Percentiles rank a stretch among this genome's conserved stretches.
These are phyloP conservation scores for Corbicula japonica DNA, from an alignment of 2,888 invertebrate species.

Conservation along the genomic window DNA sequence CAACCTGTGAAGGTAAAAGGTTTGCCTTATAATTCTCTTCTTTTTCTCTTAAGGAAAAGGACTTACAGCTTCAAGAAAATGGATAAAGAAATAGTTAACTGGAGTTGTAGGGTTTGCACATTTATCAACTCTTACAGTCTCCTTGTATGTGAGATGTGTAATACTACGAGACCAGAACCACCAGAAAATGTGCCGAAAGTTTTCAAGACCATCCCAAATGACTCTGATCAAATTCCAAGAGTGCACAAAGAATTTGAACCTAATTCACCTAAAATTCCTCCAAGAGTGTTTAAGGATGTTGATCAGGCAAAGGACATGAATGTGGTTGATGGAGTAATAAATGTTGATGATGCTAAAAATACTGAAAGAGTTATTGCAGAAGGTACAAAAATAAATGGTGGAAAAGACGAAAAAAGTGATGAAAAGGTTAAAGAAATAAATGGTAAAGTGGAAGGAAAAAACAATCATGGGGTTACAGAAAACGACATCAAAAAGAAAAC, in stretches of 20 bases:
- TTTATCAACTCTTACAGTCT: constrained; percentile 92
- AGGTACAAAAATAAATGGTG: constrained; percentile 8
- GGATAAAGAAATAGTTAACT: constrained; percentile 83
- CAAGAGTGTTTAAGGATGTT: constrained; percentile 34
- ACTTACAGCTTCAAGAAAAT: neutral
- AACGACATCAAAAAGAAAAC: constrained; percentile 5
- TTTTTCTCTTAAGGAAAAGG: no score
- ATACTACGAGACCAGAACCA: constrained; percentile 86
- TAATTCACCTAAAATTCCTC: constrained; percentile 16
- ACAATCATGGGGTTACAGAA: neutral
- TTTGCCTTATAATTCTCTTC: no score
- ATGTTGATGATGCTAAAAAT: neutral
- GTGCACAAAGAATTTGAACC: no score
- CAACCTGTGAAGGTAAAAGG: no score
- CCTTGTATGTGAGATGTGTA: constrained; percentile 94
- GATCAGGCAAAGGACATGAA: neutral
- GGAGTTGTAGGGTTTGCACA: constrained; percentile 96
- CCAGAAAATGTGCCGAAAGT: constrained; percentile 11
- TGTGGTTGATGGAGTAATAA: neutral
- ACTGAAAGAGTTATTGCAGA: neutral
- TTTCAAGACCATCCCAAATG: constrained; percentile 1
- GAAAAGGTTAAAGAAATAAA: neutral
- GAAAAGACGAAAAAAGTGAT: constrained; percentile 24
- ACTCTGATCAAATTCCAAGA: no score
- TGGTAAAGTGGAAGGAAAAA: neutral